These are phyloP conservation scores for Eristalinus aeneus DNA, from an alignment of 2,888 invertebrate genomes.

Conservation along the genomic window DNA sequence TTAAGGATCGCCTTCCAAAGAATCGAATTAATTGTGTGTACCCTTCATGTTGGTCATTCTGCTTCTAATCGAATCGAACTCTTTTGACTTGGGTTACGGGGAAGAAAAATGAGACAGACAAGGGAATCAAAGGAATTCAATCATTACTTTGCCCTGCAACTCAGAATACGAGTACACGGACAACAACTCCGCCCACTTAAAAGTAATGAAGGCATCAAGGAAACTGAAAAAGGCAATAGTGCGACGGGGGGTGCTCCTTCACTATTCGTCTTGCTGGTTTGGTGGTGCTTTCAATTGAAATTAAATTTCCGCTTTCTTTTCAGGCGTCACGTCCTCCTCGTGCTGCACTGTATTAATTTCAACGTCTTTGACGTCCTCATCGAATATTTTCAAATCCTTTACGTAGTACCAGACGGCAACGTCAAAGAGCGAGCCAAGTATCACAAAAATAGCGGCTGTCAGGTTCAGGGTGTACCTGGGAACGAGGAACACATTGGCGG, in stretches of 20 bases:
- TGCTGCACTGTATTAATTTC: conserved; percentile 79
- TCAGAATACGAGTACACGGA: conserved; percentile 34
- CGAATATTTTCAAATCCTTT: conserved; percentile 86
- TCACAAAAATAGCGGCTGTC: conserved; percentile 85
- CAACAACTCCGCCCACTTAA: not conserved
- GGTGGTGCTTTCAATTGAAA: conserved; percentile 64
- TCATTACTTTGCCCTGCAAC: conserved; percentile 47
- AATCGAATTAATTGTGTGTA: conserved; percentile 61
- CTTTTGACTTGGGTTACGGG: conserved; percentile 49
- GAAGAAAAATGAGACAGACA: conserved; percentile 4
- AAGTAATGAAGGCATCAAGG: conserved; percentile 26
- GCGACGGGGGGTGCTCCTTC: not conserved
- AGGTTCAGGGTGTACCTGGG: conserved; percentile 84
- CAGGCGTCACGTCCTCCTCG: conserved; percentile 77
- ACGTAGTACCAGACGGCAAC: conserved; percentile 86
- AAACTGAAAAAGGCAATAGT: conserved; percentile 3
- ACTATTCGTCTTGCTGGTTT: conserved; percentile 20
- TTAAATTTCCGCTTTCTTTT: conserved; percentile 79
- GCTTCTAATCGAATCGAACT: conserved; percentile 62
- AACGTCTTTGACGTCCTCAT: conserved; percentile 82
- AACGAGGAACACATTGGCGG: not conserved
- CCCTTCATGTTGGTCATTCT: conserved; percentile 47
- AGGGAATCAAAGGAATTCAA: conserved; percentile 65
- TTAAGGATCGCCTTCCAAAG: conserved; percentile 49
- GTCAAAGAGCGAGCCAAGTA: conserved; percentile 85